A percentile compares a stretch with the other conserved stretches of the same genome.
Evolutionary conservation across 2,113 vertebrate species (phyloP).

Genomic region (Myiopsitta monachus): DNA sequence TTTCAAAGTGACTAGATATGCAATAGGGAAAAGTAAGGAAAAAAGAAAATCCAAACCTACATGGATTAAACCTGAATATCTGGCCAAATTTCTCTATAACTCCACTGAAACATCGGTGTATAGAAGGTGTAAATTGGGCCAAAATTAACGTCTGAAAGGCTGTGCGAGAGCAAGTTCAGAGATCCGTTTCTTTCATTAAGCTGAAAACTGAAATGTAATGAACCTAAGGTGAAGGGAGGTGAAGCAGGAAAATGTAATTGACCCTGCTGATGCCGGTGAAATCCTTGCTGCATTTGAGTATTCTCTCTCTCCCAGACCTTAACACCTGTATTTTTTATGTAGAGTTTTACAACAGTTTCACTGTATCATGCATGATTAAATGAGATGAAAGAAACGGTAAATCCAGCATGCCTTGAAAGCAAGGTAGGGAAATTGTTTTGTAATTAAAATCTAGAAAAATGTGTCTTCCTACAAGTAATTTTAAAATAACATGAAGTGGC

Average conservation of each 20-base stretch:
- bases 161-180: background rate
- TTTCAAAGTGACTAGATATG: background rate
- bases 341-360: background rate
- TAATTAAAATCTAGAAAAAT: background rate
- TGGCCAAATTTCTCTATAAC: background rate
- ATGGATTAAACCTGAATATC: background rate
- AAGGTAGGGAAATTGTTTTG: background rate
- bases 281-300: background rate
- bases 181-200: background rate
- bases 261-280: background rate
- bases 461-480: background rate
- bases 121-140: background rate
- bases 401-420: background rate
- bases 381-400: background rate
- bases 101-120: background rate
- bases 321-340: background rate
- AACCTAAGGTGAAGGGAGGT: background rate
- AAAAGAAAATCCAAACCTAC: background rate
- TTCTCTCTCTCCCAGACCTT: background rate
- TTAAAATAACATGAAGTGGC: background rate
- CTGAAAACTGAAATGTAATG: background rate
- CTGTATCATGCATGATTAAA: background rate
- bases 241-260: background rate
- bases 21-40: background rate
- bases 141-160: background rate